These are phyloP conservation scores for Hymenochirus boettgeri DNA, from an alignment of 2,113 vertebrate genomes.

Conservation along the genomic window DNA sequence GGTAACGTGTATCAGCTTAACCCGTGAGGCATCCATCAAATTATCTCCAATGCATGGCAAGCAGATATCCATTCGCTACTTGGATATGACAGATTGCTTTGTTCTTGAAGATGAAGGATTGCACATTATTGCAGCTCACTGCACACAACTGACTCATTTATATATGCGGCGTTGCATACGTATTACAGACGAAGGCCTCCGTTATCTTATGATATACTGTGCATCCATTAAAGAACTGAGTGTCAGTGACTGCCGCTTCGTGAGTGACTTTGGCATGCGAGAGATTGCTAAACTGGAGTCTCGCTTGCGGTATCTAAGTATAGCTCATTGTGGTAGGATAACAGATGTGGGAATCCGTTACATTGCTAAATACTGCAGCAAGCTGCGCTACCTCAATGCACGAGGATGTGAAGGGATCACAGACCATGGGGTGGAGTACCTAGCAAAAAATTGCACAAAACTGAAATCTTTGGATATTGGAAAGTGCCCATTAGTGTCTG, in stretches of 20 bases:
- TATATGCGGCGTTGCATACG: conserved; percentile 90
- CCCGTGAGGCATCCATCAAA: conserved; percentile 84
- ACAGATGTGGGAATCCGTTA: conserved; percentile 95
- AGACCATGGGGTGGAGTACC: conserved; percentile 89
- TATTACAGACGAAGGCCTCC: conserved; percentile 89
- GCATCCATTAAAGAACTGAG: conserved; percentile 83
- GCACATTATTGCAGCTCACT: conserved; percentile 92
- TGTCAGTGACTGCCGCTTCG: conserved; percentile 89
- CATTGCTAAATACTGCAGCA: conserved; percentile 91
- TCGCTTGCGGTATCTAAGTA: conserved; percentile 89
- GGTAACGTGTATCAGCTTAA: conserved; percentile 94
- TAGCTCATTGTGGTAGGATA: conserved; percentile 92
- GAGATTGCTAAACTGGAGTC: conserved; percentile 93
- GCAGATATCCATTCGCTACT: conserved; percentile 89
- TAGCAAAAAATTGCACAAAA: conserved; percentile 91
- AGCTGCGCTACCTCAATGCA: conserved; percentile 95
- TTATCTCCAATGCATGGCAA: conserved; percentile 83
- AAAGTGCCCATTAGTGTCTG: conserved; percentile 92
- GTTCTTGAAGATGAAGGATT: conserved; percentile 92
- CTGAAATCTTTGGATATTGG: conserved; percentile 93
- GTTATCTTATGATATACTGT: conserved; percentile 92
- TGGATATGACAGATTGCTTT: conserved; percentile 97
- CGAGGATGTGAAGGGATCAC: conserved; percentile 95
- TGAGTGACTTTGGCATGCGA: conserved; percentile 90
- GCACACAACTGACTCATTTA: conserved; percentile 93